A percentile compares a stretch with the other conserved stretches of the same genome.
phyloP scores from a whole-genome alignment of 2,113 vertebrate genomes.

The Phalacrocorax pelagicus region DNA sequence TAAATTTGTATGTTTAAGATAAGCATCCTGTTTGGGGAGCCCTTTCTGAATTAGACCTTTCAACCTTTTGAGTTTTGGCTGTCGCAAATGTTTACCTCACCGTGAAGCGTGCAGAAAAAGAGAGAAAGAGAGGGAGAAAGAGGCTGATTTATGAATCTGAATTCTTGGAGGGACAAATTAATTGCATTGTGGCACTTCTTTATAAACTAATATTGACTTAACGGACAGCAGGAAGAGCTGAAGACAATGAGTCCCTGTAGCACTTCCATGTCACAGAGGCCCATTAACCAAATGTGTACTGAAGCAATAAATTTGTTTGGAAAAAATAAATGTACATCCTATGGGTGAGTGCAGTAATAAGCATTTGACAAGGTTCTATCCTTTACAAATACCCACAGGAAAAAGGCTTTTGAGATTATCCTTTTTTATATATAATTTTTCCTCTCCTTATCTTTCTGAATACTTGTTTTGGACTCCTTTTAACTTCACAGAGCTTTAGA shows the following conservation, averaged over 20 bases:
- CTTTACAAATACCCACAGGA: not conserved
- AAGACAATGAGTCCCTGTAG: conserved; percentile 43
- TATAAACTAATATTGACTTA: conserved; percentile 70
- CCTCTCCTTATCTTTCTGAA: not conserved
- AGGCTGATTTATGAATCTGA: conserved; percentile 52
- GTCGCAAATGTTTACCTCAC: conserved; percentile 18
- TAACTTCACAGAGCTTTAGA: not conserved
- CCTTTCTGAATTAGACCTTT: conserved; percentile 22
- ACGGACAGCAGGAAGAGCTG: conserved; percentile 54
- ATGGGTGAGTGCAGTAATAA: not conserved
- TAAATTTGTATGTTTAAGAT: conserved; percentile 55
- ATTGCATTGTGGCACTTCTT: conserved; percentile 58
- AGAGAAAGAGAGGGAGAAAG: not conserved
- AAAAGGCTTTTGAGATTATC: not conserved
- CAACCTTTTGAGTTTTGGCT: not conserved
- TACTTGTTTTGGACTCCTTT: not conserved
- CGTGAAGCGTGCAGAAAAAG: not conserved
- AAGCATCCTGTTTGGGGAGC: conserved; percentile 16
- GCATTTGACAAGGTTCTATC: not conserved
- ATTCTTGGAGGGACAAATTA: conserved; percentile 48
- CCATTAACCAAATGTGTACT: conserved; percentile 59
- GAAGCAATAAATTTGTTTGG: conserved; percentile 54
- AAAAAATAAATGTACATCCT: not conserved
- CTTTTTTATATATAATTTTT: not conserved
- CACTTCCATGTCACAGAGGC: conserved; percentile 1